A percentile compares a stretch with the other conserved stretches of the same genome.
These are phyloP conservation scores for Patella ulyssiponensis DNA, from an alignment of 2,888 invertebrate species.

Conservation along the genomic window DNA sequence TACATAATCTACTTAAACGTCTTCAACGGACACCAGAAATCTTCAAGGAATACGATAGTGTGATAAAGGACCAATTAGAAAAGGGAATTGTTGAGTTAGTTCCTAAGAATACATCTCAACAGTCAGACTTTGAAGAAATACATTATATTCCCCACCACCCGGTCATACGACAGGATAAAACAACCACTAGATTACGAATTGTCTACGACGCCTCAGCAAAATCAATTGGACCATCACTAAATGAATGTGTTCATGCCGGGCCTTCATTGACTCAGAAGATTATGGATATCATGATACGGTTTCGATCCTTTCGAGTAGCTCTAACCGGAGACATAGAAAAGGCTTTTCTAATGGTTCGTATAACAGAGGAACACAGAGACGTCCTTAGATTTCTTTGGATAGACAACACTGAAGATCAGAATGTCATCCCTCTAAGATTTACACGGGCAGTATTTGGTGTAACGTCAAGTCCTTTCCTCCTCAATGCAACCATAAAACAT, in stretches of 20 bases:
- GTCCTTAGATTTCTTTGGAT: slow-evolving; percentile 8
- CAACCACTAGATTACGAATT: not conserved
- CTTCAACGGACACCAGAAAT: not conserved
- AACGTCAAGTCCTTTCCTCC: not conserved
- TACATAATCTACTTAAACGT: not conserved
- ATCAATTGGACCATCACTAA: not conserved
- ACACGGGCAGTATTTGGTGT: not conserved
- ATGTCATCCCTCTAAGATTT: not conserved
- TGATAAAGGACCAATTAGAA: not conserved
- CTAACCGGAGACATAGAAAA: slow-evolving; percentile 8
- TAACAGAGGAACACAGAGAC: not conserved
- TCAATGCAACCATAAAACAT: not conserved
- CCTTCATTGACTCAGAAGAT: slow-evolving; percentile 1
- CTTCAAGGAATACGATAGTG: not conserved
- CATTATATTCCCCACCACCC: not conserved
- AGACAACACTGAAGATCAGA: not conserved
- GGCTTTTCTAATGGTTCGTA: slow-evolving; percentile 13
- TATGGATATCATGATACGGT: slow-evolving; percentile 4
- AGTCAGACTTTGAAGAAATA: not conserved
- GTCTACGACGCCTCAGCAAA: not conserved
- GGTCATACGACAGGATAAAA: not conserved
- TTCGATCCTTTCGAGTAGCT: not conserved
- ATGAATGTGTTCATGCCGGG: not conserved
- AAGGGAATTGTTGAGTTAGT: not conserved
- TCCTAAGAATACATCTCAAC: not conserved